Conservation (phyloP, 2,113 vertebrate species). For the Pardalotus punctatus region DNA sequence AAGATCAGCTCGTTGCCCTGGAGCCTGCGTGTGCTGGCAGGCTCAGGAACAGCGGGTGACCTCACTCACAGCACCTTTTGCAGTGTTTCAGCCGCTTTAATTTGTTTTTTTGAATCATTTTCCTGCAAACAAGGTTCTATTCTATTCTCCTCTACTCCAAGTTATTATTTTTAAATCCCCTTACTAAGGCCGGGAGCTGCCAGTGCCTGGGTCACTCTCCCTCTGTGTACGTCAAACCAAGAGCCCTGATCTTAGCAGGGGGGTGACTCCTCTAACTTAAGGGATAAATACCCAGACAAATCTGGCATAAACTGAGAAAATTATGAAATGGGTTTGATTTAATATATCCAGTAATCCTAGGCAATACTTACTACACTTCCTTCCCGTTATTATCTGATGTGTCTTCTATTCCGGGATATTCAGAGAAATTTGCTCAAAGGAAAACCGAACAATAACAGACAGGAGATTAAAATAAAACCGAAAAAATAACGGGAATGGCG, state of each 20-base stretch:
- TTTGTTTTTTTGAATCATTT: neutral
- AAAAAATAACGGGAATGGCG: neutral
- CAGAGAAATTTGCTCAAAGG: neutral
- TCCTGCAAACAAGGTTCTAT: neutral
- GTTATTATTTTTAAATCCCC: neutral
- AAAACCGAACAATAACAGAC: neutral
- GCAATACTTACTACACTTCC: neutral
- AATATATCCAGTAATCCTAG: neutral
- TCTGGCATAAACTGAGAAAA: neutral
- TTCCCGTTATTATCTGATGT: conserved; percentile 6
- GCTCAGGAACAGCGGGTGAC: neutral
- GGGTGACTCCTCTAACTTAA: neutral
- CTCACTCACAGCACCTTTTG: neutral
- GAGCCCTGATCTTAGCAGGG: neutral
- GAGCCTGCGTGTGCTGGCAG: neutral
- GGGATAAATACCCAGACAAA: neutral
- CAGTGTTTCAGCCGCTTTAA: neutral
- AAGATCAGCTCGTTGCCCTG: neutral
- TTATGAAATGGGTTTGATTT: neutral
- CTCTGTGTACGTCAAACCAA: neutral
- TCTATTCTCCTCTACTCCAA: neutral
- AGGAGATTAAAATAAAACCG: conserved; percentile 15
- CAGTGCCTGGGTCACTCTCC: neutral
- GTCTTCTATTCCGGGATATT: neutral
- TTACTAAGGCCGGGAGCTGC: neutral